These are phyloP conservation scores for Temnopleurus reevesii DNA, from an alignment of 53 echinoderm and acorn worm species.

Conservation along the genomic window DNA sequence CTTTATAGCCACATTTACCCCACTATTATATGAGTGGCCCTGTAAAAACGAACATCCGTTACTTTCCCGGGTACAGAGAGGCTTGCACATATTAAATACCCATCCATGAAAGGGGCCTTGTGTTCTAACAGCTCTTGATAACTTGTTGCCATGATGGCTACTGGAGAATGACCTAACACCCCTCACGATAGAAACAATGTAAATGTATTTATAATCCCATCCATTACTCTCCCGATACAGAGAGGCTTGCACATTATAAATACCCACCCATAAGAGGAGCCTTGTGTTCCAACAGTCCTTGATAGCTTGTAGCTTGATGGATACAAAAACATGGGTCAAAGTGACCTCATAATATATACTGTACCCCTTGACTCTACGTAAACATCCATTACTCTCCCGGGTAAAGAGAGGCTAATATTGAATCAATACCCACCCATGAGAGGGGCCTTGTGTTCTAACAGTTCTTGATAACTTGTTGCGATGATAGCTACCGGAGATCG, in stretches of 20 bases:
- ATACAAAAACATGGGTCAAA: slow-evolving; percentile 75
- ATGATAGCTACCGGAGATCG: slow-evolving; percentile 85
- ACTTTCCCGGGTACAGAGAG: not conserved
- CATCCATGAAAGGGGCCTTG: slow-evolving; percentile 89
- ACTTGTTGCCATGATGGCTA: slow-evolving; percentile 85
- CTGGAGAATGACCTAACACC: too few relatives aligned
- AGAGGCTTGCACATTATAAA: too few relatives aligned
- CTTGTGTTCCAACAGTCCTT: slow-evolving; percentile 83
- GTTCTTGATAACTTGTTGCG: slow-evolving; percentile 90
- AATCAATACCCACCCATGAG: slow-evolving; percentile 74
- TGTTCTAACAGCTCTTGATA: slow-evolving; percentile 87
- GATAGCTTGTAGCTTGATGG: slow-evolving; percentile 80
- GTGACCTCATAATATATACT: too few relatives aligned
- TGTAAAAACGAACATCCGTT: too few relatives aligned
- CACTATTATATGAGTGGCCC: too few relatives aligned
- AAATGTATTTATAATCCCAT: too few relatives aligned
- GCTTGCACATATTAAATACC: not conserved
- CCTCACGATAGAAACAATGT: too few relatives aligned
- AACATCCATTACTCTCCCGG: not conserved
- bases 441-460: slow-evolving; percentile 84
- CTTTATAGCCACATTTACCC: too few relatives aligned
- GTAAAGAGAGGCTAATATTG: not conserved
- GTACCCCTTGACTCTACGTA: too few relatives aligned
- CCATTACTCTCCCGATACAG: too few relatives aligned
- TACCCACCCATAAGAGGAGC: slow-evolving; percentile 79